These are phyloP conservation scores for Halyomorpha halys DNA, from an alignment of 1,140 invertebrate species.

Conservation along the genomic window DNA sequence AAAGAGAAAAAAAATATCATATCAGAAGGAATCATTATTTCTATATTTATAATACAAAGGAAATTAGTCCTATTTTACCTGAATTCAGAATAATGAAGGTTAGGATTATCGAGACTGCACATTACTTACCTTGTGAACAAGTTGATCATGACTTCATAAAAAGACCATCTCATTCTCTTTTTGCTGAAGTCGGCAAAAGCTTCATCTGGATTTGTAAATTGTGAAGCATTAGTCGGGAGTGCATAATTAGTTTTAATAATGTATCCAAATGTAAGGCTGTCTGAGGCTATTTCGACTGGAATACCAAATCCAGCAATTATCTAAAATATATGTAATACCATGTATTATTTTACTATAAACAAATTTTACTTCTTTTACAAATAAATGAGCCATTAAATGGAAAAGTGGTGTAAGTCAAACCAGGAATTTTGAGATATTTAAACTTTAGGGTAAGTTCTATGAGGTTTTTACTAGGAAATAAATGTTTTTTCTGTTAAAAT, in stretches of 20 bases:
- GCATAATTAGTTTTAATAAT: slow-evolving; percentile 52
- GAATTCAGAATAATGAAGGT: too few species aligned
- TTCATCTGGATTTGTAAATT: slow-evolving; percentile 46
- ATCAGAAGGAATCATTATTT: too few species aligned
- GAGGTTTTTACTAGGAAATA: too few species aligned
- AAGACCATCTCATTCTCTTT: slow-evolving; percentile 34
- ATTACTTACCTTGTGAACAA: slow-evolving; percentile 32
- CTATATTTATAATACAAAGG: too few species aligned
- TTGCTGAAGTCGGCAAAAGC: slow-evolving; percentile 35
- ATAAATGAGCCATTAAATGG: not conserved
- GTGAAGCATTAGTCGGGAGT: slow-evolving; percentile 46
- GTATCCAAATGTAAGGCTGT: slow-evolving; percentile 49
- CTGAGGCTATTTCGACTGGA: slow-evolving; percentile 49
- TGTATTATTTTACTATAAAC: not conserved
- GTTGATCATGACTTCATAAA: slow-evolving; percentile 36
- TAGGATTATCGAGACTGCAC: too few species aligned
- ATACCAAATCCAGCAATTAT: slow-evolving; percentile 54
- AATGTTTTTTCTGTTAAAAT: too few species aligned
- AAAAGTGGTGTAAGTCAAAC: not conserved
- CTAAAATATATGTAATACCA: slow-evolving; percentile 37
- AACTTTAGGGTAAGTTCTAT: too few species aligned
- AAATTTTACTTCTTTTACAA: not conserved
- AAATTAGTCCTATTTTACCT: too few species aligned
- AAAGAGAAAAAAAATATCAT: too few species aligned
- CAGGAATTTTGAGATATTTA: too few species aligned